These are phyloP conservation scores for Caenorhabditis doughertyi DNA, from an alignment of 2,888 invertebrate genomes.

Conservation along the genomic window DNA sequence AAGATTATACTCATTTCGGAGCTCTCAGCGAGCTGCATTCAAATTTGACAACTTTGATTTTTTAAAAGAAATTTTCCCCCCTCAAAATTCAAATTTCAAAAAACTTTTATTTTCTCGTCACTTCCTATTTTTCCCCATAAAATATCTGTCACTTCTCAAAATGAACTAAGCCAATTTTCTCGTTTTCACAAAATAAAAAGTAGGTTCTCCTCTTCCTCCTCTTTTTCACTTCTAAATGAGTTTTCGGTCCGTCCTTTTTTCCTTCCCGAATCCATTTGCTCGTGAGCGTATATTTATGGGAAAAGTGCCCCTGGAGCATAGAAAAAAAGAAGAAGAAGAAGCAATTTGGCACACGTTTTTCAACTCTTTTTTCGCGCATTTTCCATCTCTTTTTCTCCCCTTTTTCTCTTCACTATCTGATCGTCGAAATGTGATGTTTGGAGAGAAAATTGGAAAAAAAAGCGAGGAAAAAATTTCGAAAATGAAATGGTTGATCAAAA, in stretches of 20 bases:
- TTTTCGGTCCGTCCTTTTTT: conserved; percentile 22
- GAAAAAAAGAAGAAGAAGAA: conserved; percentile 7
- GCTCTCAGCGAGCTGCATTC: background rate
- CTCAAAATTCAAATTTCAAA: background rate
- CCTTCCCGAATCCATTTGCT: conserved; percentile 26
- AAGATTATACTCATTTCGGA: background rate
- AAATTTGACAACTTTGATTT: background rate
- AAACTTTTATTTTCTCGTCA: no score
- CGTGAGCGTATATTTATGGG: conserved; percentile 30
- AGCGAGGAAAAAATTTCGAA: background rate
- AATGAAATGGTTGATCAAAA: no score
- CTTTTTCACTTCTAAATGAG: conserved; percentile 32
- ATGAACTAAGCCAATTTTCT: background rate
- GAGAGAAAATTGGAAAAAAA: background rate
- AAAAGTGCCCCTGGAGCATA: conserved; percentile 9
- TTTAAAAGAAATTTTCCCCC: no score
- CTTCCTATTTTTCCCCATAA: background rate
- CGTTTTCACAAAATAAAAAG: background rate
- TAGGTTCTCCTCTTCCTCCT: background rate
- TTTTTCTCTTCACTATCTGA: conserved; percentile 11
- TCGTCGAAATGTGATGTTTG: background rate
- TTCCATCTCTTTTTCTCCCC: background rate
- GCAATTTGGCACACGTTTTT: conserved; percentile 38
- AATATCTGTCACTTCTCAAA: background rate
- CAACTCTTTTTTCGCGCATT: conserved; percentile 17